These are phyloP conservation scores for Chauna torquata DNA, from an alignment of 2,113 vertebrate genomes.

Conservation along the genomic window DNA sequence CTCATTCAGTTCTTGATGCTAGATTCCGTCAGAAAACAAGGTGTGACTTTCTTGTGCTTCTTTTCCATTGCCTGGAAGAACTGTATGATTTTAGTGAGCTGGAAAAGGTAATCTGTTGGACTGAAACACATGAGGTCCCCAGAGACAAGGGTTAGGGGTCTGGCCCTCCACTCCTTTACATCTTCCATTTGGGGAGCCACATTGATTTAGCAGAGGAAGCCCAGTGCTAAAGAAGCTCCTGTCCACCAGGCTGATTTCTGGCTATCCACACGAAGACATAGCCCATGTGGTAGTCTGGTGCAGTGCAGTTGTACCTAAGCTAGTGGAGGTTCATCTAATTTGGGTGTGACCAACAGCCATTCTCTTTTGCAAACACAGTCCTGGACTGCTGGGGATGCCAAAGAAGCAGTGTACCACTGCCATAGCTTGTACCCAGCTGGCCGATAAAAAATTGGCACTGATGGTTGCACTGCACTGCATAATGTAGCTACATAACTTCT, in stretches of 20 bases:
- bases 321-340: not conserved
- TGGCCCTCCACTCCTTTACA: not conserved
- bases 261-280: not conserved
- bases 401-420: not conserved
- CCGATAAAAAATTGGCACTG: not conserved
- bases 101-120: not conserved
- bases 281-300: fast-evolving
- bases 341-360: not conserved
- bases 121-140: not conserved
- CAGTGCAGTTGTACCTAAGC: not conserved
- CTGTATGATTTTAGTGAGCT: not conserved
- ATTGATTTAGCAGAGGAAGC: not conserved
- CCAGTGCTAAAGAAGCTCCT: not conserved
- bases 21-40: not conserved
- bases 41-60: not conserved
- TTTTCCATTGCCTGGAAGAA: not conserved
- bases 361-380: not conserved
- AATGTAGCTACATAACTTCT: not conserved
- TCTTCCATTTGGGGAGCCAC: not conserved
- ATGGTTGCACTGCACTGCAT: not conserved
- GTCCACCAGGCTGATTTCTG: not conserved
- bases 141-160: not conserved
- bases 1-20: not conserved
- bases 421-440: not conserved
- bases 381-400: not conserved